Base-by-base conservation (phyloP, 2,888 invertebrate genomes). In the Belgica antarctica region DNA sequence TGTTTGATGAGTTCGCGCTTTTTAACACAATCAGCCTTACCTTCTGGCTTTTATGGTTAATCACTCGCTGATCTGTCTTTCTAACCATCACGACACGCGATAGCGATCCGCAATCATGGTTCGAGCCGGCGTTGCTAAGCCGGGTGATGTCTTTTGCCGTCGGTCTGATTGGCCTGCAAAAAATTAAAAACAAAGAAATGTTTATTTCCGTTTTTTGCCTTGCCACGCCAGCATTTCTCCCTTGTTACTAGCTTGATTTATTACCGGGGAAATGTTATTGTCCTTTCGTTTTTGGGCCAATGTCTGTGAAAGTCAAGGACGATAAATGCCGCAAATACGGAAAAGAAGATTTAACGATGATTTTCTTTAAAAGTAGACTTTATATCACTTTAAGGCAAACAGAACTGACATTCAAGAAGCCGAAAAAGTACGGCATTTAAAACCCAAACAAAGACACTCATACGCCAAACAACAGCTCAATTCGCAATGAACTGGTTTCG, bases 51-150 rank as follows among this genome's bases (percentile, higher is more conserved):
- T 83, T 82, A 72, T 85, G 84, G 72, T 85, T 85, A 75, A 86
- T 86, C 3, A 86, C 85, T 75, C 86, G 81, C 76, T 86, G 86
- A 76, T 87, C 87, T 73, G 86, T 86, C 80, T 86, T 86, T 73
- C 87, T 81, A 66, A 86, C 86, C 86, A 87, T 86, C 73, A 87
- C 85, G 74, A 87, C 86, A 76, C 86, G 79, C 74, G 85, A 85
- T 73, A 84, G 79, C 31, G 81, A 82, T 47, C 76, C 77, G 72
- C 76, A 77, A 75, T 82, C 81, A 74, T 82, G 82, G 70, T 75
- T 74, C 62, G 76, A 74, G 69, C 74, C 74, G 70, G 75, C 74
- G 69, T 74, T 73, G 71, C 75, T 75, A 72, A 76, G 72, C 72
- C 74, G 73, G 65, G 75, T 74, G 24, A 75, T 74, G 74, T 76